These are phyloP conservation scores for Garra rufa DNA, from an alignment of 2,113 vertebrate genomes.

Conservation along the genomic window DNA sequence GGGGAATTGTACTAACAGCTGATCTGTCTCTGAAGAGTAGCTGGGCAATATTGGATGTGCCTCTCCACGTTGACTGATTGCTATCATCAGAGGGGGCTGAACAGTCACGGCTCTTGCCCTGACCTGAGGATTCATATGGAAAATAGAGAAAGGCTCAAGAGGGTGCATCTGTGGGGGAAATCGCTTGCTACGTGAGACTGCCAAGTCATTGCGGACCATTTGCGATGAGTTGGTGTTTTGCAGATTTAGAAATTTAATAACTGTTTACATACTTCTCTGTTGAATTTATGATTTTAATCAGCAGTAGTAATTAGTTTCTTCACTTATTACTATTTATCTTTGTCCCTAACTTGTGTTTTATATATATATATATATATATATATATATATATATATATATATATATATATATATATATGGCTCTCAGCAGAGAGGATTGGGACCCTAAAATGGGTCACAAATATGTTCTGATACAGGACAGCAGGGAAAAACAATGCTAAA, in stretches of 20 bases:
- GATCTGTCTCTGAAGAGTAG: constrained; percentile 29
- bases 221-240: neutral
- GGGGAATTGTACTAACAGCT: constrained; percentile 53
- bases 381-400: neutral
- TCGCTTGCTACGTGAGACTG: neutral
- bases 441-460: neutral
- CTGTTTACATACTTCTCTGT: neutral
- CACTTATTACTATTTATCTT: neutral
- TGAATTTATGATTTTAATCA: neutral
- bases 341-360: neutral
- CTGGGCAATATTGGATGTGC: constrained; percentile 23
- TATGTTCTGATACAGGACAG: neutral
- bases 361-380: neutral
- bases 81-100: constrained; percentile 37
- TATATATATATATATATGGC: neutral
- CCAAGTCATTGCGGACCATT: constrained; percentile 24
- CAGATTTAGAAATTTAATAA: neutral
- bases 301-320: neutral
- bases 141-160: constrained; percentile 24
- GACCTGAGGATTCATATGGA: constrained; percentile 39
- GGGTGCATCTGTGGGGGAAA: constrained; percentile 18
- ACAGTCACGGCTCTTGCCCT: constrained; percentile 19
- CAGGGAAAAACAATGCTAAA: neutral
- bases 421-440: neutral
- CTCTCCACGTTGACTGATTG: constrained; percentile 15